Percentiles rank a stretch among this genome's conserved stretches.
These are phyloP conservation scores for Drosophila quadrilineata DNA, from an alignment of 1,140 invertebrate species.

Conservation along the genomic window DNA sequence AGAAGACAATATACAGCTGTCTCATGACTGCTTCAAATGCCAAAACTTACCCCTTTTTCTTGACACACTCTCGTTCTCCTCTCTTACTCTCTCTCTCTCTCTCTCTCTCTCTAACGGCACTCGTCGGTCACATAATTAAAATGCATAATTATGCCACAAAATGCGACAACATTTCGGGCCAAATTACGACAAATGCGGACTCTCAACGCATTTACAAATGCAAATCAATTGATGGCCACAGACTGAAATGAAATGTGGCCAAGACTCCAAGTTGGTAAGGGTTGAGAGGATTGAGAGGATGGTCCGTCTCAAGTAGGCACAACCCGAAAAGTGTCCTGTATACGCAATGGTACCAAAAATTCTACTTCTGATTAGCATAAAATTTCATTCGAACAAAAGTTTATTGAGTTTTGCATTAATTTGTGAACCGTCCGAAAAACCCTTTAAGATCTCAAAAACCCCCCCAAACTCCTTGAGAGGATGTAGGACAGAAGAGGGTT, in stretches of 20 bases:
- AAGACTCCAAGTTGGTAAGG: not conserved
- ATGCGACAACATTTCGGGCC: constrained; percentile 68
- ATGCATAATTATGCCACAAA: constrained; percentile 79
- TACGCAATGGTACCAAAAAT: constrained; percentile 65
- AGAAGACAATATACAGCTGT: too few relatives aligned
- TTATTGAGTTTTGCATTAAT: constrained; percentile 79
- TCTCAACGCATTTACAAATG: constrained; percentile 74
- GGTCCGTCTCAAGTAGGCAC: constrained; percentile 68
- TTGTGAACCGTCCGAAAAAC: constrained; percentile 54
- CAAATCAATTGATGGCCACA: constrained; percentile 66
- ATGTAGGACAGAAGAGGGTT: not conserved
- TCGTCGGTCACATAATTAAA: constrained; percentile 68
- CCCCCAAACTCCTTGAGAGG: too few relatives aligned
- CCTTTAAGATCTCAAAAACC: constrained; percentile 73
- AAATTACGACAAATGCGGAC: constrained; percentile 75
- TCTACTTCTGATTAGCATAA: constrained; percentile 78
- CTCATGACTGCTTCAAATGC: too few relatives aligned
- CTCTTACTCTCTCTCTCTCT: too few relatives aligned
- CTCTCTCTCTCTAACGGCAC: too few relatives aligned
- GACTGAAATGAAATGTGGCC: not conserved
- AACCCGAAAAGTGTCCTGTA: constrained; percentile 50
- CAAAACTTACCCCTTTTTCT: too few relatives aligned
- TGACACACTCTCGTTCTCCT: too few relatives aligned
- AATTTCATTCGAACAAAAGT: constrained; percentile 79
- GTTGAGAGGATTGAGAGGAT: not conserved